Evolutionary conservation across 2,113 vertebrate genomes (phyloP).

Genomic region (Brevimyrus niger): DNA sequence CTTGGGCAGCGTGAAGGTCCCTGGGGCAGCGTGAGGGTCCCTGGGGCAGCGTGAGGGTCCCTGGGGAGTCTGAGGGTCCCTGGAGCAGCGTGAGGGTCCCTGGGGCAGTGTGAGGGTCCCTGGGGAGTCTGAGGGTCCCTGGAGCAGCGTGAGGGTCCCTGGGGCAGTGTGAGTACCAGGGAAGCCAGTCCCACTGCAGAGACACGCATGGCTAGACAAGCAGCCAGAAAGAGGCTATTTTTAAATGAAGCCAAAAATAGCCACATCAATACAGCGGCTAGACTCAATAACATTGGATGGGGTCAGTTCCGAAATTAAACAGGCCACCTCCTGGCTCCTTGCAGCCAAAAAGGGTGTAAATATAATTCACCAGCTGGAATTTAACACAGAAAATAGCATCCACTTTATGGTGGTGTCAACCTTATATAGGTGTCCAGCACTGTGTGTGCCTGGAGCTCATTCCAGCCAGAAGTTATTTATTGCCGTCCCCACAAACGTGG

Average conservation of each 20-base stretch:
- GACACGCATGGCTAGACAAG: not conserved
- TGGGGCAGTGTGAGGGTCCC: too few species aligned
- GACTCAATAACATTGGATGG: not conserved
- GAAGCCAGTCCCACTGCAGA: not conserved
- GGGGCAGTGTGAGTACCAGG: slow-evolving; percentile 75
- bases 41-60: too few species aligned
- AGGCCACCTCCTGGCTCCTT: not conserved
- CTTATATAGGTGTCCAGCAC: not conserved
- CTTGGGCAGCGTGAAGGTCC: too few species aligned
- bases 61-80: too few species aligned
- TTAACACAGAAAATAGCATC: not conserved
- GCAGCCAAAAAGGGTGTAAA: not conserved
- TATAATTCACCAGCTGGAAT: not conserved
- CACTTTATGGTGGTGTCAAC: not conserved
- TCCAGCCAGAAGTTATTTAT: not conserved
- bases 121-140: too few species aligned
- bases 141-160: slow-evolving; percentile 56
- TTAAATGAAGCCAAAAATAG: not conserved
- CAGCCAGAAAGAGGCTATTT: not conserved
- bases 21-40: too few species aligned
- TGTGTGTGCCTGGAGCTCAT: not conserved
- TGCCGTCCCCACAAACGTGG: not conserved
- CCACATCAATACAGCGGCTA: not conserved
- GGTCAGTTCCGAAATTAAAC: not conserved
- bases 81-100: too few species aligned